Percentiles rank a stretch among this genome's conserved stretches.
Conservation (phyloP, 2,113 vertebrate species). For the Dasyprocta punctata region DNA sequence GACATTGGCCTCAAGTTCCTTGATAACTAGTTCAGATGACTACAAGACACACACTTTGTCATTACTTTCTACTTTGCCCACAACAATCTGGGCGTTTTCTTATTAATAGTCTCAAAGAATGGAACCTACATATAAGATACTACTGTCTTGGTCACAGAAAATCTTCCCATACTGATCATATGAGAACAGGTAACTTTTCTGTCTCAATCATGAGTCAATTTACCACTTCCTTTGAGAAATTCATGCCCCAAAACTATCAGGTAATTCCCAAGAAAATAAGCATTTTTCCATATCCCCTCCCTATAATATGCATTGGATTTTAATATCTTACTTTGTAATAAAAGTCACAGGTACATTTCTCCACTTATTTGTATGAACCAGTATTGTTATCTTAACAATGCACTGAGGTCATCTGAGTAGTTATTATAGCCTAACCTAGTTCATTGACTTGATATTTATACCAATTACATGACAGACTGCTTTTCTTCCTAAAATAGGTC, state of each 20-base stretch:
- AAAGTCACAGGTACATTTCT: constrained; percentile 22
- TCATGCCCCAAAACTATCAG: background rate
- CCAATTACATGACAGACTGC: background rate
- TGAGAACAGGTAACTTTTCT: background rate
- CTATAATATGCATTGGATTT: background rate
- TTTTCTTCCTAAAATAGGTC: constrained; percentile 18
- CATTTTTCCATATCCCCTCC: background rate
- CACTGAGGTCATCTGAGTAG: background rate
- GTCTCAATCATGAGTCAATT: constrained; percentile 7
- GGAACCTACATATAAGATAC: background rate
- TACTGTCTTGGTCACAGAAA: background rate
- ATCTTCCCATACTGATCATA: constrained; percentile 35
- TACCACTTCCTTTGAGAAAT: background rate
- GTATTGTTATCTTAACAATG: background rate
- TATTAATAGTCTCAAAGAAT: constrained; percentile 26
- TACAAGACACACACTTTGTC: background rate
- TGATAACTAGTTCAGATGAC: background rate
- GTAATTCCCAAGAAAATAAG: constrained; percentile 44
- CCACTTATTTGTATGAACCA: constrained; percentile 38
- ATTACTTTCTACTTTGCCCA: constrained; percentile 20
- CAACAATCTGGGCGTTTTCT: background rate
- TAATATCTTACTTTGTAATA: constrained; percentile 41
- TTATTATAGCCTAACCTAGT: constrained; percentile 10
- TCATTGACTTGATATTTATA: background rate
- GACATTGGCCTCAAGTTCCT: background rate